phyloP scores from a whole-genome alignment of 2,888 invertebrate genomes.

The Dinocampus coccinellae region DNA sequence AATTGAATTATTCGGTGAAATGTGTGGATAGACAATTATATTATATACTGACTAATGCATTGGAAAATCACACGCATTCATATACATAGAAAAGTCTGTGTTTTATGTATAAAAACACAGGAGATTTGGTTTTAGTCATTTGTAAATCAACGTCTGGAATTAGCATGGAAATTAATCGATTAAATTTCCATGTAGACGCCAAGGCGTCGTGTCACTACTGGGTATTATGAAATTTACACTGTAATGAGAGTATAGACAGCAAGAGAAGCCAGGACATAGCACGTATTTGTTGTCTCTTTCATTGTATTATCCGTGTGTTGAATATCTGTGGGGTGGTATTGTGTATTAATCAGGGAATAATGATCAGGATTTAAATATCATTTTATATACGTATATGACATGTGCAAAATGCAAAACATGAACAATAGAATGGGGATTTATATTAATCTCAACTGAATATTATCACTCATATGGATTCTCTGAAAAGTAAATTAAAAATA shows the following conservation, averaged over 20 bases:
- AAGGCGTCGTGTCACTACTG: constrained; percentile 19
- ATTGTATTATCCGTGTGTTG: constrained; percentile 1
- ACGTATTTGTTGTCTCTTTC: constrained; percentile 14
- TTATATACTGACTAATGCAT: no score
- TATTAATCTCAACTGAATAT: background rate
- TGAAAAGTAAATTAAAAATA: background rate
- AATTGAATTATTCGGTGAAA: constrained; percentile 6
- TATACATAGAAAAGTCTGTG: background rate
- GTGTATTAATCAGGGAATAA: constrained; percentile 9
- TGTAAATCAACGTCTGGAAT: constrained; percentile 36
- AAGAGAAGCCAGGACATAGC: background rate
- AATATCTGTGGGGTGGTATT: background rate
- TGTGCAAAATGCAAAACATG: background rate
- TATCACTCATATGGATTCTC: background rate
- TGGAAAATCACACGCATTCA: background rate
- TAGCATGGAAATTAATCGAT: constrained; percentile 55
- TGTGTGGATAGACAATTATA: constrained; percentile 5
- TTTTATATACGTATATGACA: background rate
- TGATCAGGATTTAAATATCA: background rate
- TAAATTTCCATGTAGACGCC: constrained; percentile 42
- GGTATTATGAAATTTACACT: constrained; percentile 29
- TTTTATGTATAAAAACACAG: background rate
- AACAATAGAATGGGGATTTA: background rate
- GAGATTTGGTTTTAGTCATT: constrained; percentile 6
- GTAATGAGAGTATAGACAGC: background rate